These are phyloP conservation scores for Morphnarchus princeps DNA, from an alignment of 2,113 vertebrate genomes.

Conservation along the genomic window DNA sequence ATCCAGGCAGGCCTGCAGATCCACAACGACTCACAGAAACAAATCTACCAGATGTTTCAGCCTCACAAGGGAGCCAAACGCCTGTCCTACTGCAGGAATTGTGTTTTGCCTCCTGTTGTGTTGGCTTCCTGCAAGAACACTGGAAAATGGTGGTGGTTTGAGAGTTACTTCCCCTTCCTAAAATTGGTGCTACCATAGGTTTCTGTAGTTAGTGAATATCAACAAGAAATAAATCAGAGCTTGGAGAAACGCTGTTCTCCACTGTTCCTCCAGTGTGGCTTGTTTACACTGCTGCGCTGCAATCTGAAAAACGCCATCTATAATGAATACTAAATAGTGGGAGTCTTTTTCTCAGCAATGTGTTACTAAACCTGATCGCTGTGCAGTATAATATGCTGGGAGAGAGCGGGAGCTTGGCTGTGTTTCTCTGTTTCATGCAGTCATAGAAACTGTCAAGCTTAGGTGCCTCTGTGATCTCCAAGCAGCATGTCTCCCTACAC, in stretches of 20 bases:
- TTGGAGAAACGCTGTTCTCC: background rate
- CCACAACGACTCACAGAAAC: background rate
- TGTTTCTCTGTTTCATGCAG: constrained; percentile 1
- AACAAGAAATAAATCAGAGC: constrained; percentile 21
- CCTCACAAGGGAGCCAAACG: background rate
- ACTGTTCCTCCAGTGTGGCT: background rate
- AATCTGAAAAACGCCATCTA: constrained; percentile 24
- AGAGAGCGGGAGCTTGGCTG: background rate
- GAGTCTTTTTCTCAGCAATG: constrained; percentile 26
- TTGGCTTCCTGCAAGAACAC: background rate
- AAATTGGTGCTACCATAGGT: background rate
- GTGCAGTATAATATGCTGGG: background rate
- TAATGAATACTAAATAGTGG: constrained; percentile 48
- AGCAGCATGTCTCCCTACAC: constrained; percentile 20
- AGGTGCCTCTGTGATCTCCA: constrained; percentile 42
- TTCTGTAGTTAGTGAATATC: background rate
- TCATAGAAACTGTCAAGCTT: constrained; percentile 55
- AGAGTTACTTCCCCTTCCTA: background rate
- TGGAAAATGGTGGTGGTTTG: background rate
- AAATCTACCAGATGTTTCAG: constrained; percentile 19
- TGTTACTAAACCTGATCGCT: constrained; percentile 24
- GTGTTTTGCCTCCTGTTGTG: background rate
- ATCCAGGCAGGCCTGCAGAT: background rate
- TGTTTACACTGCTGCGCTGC: constrained; percentile 17
- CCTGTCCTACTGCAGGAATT: background rate